A percentile compares a stretch with the other conserved stretches of the same genome.
These are phyloP conservation scores for Zenarchopterus dispar DNA, from an alignment of 2,797 vertebrate species.

Conservation along the genomic window DNA sequence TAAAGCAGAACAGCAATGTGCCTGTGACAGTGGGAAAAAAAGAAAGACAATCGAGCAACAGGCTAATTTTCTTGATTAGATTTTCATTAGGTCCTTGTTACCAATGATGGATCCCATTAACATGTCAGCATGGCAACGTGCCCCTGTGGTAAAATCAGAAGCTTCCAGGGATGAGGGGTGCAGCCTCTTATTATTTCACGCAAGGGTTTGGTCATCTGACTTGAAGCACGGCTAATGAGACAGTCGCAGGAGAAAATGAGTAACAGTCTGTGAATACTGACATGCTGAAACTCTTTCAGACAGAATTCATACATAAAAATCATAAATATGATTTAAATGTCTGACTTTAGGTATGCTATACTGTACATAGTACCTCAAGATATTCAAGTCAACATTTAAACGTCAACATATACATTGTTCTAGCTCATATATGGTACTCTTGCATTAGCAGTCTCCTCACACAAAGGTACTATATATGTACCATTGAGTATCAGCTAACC, in stretches of 20 bases:
- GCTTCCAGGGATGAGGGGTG: constrained; percentile 39
- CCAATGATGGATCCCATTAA: constrained; percentile 77
- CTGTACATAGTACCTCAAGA: constrained; percentile 31
- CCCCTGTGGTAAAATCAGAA: constrained; percentile 55
- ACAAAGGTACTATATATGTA: constrained; percentile 4
- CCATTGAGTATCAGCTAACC: constrained; percentile 34
- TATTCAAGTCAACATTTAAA: constrained; percentile 73
- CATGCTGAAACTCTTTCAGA: not conserved
- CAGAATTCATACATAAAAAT: too few species aligned
- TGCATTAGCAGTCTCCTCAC: not conserved
- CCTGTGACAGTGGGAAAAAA: constrained; percentile 28
- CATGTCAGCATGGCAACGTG: constrained; percentile 63
- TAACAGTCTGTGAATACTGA: constrained; percentile 14
- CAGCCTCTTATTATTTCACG: constrained; percentile 36
- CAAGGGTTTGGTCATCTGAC: constrained; percentile 54
- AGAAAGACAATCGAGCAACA: constrained; percentile 46
- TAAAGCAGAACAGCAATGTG: constrained; percentile 19
- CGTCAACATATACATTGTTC: constrained; percentile 36
- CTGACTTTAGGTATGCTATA: constrained; percentile 61
- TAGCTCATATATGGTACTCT: not conserved
- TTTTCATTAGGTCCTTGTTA: constrained; percentile 78
- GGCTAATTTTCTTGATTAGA: constrained; percentile 69
- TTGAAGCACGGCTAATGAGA: constrained; percentile 61
- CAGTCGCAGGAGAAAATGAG: constrained; percentile 39
- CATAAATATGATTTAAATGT: constrained; percentile 73